Evolutionary conservation across 2,888 invertebrate genomes (phyloP).

Genomic region (Muschampia plurimacula): DNA sequence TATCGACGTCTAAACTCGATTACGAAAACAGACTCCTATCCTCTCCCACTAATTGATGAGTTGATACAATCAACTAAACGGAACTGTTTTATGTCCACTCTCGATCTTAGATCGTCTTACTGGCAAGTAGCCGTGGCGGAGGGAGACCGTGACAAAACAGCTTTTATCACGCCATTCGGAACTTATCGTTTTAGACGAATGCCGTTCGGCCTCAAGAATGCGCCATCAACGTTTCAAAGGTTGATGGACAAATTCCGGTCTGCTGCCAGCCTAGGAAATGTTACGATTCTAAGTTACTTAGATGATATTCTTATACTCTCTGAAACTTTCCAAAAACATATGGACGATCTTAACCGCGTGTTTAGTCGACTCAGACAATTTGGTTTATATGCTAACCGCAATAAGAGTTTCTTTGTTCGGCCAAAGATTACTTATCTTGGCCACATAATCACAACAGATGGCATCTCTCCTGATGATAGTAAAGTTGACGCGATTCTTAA

Average conservation of each 20-base stretch:
- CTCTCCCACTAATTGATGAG: slow-evolving; percentile 10
- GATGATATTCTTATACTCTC: slow-evolving; percentile 55
- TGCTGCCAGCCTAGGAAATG: slow-evolving; percentile 42
- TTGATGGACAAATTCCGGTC: slow-evolving; percentile 47
- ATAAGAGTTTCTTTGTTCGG: slow-evolving; percentile 49
- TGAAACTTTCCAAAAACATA: slow-evolving; percentile 43
- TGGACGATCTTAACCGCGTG: slow-evolving; percentile 49
- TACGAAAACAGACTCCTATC: slow-evolving; percentile 11
- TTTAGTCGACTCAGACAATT: slow-evolving; percentile 48
- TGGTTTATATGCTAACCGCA: slow-evolving; percentile 49
- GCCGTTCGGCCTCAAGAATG: slow-evolving; percentile 56
- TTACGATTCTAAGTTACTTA: slow-evolving; percentile 50
- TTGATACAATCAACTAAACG: slow-evolving; percentile 1
- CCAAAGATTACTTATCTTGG: slow-evolving; percentile 45
- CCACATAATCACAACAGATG: slow-evolving; percentile 45
- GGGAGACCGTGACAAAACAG: slow-evolving; percentile 51
- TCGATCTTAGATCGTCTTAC: slow-evolving; percentile 59
- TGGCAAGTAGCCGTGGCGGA: slow-evolving; percentile 52
- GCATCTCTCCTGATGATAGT: slow-evolving; percentile 42
- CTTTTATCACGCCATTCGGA: slow-evolving; percentile 54
- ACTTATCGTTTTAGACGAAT: slow-evolving; percentile 53
- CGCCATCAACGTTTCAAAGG: slow-evolving; percentile 54
- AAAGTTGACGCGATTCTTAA: slow-evolving; percentile 44
- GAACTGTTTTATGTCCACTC: background rate
- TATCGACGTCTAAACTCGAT: slow-evolving; percentile 12